A percentile compares a stretch with the other conserved stretches of the same genome.
Conservation (phyloP, 2,113 vertebrate genomes). For the Gila orcuttii region DNA sequence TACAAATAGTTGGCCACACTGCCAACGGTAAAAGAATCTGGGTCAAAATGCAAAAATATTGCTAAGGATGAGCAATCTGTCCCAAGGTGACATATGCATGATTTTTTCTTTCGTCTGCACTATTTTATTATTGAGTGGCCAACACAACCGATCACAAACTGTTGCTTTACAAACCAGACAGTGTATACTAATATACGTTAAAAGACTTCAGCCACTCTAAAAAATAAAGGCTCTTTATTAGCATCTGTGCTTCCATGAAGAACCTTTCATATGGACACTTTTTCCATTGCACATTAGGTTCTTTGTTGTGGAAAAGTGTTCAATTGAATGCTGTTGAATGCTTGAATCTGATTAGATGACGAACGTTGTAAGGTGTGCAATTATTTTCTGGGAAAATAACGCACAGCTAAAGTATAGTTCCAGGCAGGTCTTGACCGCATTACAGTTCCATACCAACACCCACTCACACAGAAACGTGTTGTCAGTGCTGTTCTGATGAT, state of each 20-base stretch:
- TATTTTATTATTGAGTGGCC: background rate
- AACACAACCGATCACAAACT: background rate
- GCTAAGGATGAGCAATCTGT: slow-evolving; percentile 5
- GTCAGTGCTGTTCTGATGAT: no score
- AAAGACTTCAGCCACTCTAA: background rate
- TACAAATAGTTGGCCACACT: background rate
- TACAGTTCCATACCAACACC: no score
- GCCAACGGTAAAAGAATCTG: background rate
- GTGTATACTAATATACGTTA: no score
- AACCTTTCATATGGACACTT: background rate
- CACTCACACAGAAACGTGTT: no score
- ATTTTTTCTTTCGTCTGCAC: background rate
- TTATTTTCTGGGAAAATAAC: no score
- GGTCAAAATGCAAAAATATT: background rate
- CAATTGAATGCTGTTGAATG: no score
- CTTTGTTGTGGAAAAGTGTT: background rate
- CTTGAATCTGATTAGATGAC: no score
- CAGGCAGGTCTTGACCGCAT: no score
- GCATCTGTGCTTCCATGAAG: background rate
- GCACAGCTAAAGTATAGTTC: no score
- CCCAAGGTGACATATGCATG: background rate
- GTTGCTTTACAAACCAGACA: background rate
- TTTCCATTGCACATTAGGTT: background rate
- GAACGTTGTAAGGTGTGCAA: no score
- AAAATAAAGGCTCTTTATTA: background rate